phyloP scores from a whole-genome alignment of 2,797 vertebrate genomes.

The Tangara arthus region DNA sequence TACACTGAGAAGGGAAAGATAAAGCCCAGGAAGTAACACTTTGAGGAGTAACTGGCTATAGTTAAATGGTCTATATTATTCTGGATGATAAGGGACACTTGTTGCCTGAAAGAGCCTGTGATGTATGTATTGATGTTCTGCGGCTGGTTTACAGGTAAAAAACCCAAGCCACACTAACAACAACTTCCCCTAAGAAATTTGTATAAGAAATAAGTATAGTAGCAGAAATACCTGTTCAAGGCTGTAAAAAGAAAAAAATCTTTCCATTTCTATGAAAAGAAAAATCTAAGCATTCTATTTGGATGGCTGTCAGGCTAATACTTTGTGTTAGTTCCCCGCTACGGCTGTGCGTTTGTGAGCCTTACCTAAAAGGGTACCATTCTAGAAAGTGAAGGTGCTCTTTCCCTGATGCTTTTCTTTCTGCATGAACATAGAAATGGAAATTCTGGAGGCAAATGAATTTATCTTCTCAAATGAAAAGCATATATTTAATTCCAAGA shows the following conservation, averaged over 20 bases:
- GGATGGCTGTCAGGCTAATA: not conserved
- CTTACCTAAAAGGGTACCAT: not conserved
- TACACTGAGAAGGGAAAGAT: not conserved
- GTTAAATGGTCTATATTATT: not conserved
- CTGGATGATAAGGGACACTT: not conserved
- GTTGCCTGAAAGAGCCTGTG: not conserved
- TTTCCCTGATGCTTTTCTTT: not conserved
- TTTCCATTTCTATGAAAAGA: not conserved
- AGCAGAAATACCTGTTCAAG: not conserved
- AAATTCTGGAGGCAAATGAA: not conserved
- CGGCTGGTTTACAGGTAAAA: not conserved
- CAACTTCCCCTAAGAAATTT: not conserved
- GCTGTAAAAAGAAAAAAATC: not conserved
- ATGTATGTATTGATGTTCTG: not conserved
- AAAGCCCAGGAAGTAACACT: not conserved
- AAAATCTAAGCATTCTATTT: not conserved
- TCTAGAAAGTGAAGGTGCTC: not conserved
- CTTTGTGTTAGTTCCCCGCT: not conserved
- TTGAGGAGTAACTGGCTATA: not conserved
- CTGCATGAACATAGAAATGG: not conserved
- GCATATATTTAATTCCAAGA: not conserved
- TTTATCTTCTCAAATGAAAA: not conserved
- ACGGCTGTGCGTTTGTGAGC: not conserved
- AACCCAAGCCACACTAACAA: not conserved
- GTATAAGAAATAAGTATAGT: not conserved